Evolutionary conservation across 2,888 invertebrate species (phyloP), one percentile per base, ranked within the genome.

Genomic region (Callimorpha dominula): DNA sequence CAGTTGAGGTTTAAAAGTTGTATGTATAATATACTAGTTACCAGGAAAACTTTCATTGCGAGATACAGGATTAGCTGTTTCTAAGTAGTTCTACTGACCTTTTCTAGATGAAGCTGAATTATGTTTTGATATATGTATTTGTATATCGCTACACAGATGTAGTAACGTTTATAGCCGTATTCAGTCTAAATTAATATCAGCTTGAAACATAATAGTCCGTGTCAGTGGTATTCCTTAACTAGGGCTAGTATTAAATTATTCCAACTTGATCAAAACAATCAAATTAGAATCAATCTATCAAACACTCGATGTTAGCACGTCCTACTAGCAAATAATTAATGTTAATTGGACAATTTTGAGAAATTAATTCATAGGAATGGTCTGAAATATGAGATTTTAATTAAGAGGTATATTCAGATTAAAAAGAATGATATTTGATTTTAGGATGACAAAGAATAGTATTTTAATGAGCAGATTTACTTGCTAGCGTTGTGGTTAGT

Each of bases 261-360:
- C 20, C 68, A 42, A 71, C 78, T 72, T 70, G 70, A 82, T 73
- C 71, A 14, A 15, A 66, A 65, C 52, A 65, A 60, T 60, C 49
- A 65, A 60, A 80, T 82, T 74, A 62, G 42, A 65, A 60, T 73
- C 46, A 73, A 46, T 71, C 57, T 66, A 52, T 64, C 67, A 80
- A 73, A 73, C 64, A 50, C 69, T 72, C 52, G 31, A 20, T 12
- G 43, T 14, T 57, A 17, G 12, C 17, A 20, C 20, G 14, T n/a
- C 14, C 31, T 46, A 43, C n/a, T 57, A n/a, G 9, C n/a, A n/a
- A 40, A 43, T 74, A 57, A 69, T 70, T 65, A 72, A 49, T 64
- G 40, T n/a, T 69, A 14, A 62, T 42, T 63, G 42, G 46, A 50
- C 12, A 40, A 40, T 69, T 69, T 20, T 20, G 57, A 57, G n/a